phyloP scores from a whole-genome alignment of 2,113 vertebrate genomes.

The Microtus ochrogaster region DNA sequence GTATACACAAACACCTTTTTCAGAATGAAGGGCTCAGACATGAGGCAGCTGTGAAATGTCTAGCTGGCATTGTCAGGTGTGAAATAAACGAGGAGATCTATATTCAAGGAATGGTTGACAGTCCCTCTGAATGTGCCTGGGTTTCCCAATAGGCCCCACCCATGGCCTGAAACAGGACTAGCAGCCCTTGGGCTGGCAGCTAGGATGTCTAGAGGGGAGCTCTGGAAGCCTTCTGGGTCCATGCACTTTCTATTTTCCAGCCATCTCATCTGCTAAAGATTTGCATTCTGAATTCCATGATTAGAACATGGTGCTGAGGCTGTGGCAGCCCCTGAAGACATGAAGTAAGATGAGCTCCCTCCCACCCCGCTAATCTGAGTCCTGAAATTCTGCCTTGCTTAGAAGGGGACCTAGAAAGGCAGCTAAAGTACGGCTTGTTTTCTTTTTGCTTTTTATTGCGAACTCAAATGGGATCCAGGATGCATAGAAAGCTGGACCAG shows the following conservation, averaged over 20 bases:
- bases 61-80: neutral
- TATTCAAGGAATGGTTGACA: neutral
- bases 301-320: conserved; percentile 63
- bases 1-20: neutral
- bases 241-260: conserved; percentile 58
- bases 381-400: conserved; percentile 33
- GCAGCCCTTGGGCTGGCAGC: neutral
- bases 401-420: neutral
- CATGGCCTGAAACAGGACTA: neutral
- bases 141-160: conserved; percentile 20
- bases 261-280: conserved; percentile 71
- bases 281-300: conserved; percentile 61
- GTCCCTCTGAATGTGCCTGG: conserved; percentile 16
- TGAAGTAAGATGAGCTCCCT: conserved; percentile 56
- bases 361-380: conserved; percentile 34
- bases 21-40: neutral
- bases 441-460: conserved; percentile 43
- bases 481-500: neutral
- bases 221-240: conserved; percentile 37
- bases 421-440: neutral
- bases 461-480: conserved; percentile 50
- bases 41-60: conserved; percentile 32
- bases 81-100: neutral
- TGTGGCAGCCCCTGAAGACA: conserved; percentile 33
- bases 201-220: conserved; percentile 37